phyloP scores from a whole-genome alignment of 2,888 invertebrate species.

The Synanthedon andrenaeformis region DNA sequence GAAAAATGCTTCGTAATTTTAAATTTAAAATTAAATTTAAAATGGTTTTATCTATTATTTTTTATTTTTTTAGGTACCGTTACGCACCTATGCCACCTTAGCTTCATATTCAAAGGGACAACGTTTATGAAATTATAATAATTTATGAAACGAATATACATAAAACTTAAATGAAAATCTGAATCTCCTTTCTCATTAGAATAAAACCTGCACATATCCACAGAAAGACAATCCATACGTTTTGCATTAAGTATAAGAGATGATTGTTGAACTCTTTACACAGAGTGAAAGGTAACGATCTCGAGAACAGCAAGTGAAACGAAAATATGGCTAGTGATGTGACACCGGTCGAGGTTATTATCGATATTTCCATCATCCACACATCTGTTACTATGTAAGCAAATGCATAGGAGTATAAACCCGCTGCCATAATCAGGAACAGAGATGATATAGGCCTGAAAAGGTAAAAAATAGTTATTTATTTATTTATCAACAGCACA shows the following conservation, averaged over 20 bases:
- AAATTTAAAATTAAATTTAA: no score
- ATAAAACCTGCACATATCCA: conserved; percentile 2
- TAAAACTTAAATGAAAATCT: not conserved
- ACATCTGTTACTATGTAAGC: conserved; percentile 4
- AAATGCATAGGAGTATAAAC: not conserved
- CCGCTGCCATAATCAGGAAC: conserved; percentile 2
- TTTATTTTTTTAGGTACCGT: no score
- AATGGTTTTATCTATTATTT: no score
- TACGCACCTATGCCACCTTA: no score
- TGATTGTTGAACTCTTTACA: conserved; percentile 1
- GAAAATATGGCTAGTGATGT: conserved; percentile 4
- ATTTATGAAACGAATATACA: no score
- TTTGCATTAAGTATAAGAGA: conserved; percentile 5
- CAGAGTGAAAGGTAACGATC: conserved; percentile 4
- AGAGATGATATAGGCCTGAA: conserved; percentile 8
- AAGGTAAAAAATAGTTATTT: not conserved
- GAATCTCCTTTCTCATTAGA: not conserved
- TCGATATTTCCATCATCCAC: not conserved
- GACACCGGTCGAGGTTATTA: conserved; percentile 1
- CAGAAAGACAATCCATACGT: conserved; percentile 2
- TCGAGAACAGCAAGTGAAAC: conserved; percentile 5
- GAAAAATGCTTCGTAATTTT: no score
- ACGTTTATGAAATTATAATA: no score
- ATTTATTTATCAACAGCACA: no score
- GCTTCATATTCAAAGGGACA: no score